These are phyloP conservation scores for Cyrtodaria siliqua DNA, from an alignment of 2,888 invertebrate genomes.

Conservation along the genomic window DNA sequence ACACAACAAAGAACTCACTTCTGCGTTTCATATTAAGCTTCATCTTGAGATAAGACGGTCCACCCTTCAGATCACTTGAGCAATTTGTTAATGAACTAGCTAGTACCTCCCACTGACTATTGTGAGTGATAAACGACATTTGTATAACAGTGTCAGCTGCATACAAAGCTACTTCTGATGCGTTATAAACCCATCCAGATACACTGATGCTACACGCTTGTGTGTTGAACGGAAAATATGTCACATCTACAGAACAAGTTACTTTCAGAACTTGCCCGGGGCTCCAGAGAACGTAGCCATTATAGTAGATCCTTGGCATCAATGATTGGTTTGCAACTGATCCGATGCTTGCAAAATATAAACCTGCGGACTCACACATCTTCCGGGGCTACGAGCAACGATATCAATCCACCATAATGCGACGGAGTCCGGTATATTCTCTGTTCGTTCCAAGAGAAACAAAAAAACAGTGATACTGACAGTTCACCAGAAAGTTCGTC, in stretches of 20 bases:
- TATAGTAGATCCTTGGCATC: conserved; percentile 7
- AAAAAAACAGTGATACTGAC: no score
- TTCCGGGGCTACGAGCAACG: no score
- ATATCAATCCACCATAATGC: no score
- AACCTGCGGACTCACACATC: no score
- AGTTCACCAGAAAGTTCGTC: no score
- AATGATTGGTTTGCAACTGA: conserved; percentile 25
- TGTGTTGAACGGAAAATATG: conserved; percentile 54
- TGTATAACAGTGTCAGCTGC: neutral
- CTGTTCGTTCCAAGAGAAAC: no score
- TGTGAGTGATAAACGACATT: neutral
- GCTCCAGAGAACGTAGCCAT: conserved; percentile 34
- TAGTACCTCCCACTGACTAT: conserved; percentile 41
- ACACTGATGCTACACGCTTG: conserved; percentile 45
- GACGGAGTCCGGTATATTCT: no score
- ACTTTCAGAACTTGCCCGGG: conserved; percentile 26
- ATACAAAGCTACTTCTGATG: conserved; percentile 12
- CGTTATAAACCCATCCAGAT: neutral
- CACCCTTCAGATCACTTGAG: neutral
- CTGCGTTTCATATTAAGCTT: conserved; percentile 34
- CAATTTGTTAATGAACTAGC: neutral
- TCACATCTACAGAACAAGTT: conserved; percentile 48
- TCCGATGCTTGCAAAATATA: conserved; percentile 14
- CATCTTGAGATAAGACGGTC: conserved; percentile 3
- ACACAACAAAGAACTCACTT: conserved; percentile 35